These are phyloP conservation scores for Amphiprion percula DNA, from an alignment of 2,113 vertebrate genomes.

Conservation along the genomic window DNA sequence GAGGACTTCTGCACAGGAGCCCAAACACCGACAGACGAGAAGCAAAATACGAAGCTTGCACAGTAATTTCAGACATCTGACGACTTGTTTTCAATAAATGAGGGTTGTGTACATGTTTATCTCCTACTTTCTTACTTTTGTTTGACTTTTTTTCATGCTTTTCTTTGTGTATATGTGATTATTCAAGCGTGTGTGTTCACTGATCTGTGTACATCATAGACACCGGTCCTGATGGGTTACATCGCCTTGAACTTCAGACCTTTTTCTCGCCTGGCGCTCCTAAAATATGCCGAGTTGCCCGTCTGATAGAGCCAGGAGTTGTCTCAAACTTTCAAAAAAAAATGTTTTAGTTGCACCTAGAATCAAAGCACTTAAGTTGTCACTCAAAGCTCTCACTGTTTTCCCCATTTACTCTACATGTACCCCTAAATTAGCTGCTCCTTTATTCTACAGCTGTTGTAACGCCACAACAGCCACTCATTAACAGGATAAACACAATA, in stretches of 20 bases:
- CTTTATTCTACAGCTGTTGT: neutral
- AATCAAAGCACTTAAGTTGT: conserved; percentile 46
- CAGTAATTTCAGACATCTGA: conserved; percentile 19
- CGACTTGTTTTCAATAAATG: conserved; percentile 59
- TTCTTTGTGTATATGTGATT: conserved; percentile 36
- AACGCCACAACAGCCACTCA: neutral
- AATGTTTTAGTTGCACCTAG: conserved; percentile 28
- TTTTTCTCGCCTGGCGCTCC: conserved; percentile 24
- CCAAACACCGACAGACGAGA: conserved; percentile 26
- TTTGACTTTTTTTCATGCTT: neutral
- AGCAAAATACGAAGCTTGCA: conserved; percentile 19
- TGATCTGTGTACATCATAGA: conserved; percentile 5
- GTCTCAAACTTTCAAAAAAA: neutral
- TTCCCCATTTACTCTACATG: too few species aligned
- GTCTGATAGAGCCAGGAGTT: neutral
- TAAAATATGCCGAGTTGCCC: conserved; percentile 3
- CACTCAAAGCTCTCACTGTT: neutral
- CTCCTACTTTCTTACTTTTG: conserved; percentile 22
- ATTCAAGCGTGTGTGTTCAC: conserved; percentile 18
- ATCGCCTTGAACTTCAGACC: conserved; percentile 21
- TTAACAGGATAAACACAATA: neutral
- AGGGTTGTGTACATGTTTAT: conserved; percentile 32
- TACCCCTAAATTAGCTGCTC: too few species aligned
- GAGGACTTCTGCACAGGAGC: conserved; percentile 28
- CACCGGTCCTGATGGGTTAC: conserved; percentile 9